Base-by-base conservation (phyloP, 2,797 vertebrate genomes). In the Stomatorhinus walkeri region DNA sequence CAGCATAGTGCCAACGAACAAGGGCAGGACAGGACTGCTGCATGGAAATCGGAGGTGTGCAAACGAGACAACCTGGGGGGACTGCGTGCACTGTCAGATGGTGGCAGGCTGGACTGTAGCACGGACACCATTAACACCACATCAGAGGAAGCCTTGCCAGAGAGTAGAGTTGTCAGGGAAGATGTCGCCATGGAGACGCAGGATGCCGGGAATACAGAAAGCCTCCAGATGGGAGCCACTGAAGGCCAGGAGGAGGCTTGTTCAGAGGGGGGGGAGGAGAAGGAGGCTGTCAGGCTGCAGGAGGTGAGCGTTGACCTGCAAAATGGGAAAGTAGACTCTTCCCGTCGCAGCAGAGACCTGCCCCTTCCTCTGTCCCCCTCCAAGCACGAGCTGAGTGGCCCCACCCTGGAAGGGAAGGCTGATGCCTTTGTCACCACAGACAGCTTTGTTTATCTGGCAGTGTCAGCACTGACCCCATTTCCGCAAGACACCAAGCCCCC, bases 391-490 rank as follows among this genome's bases (percentile, higher is more conserved):
- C 86, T 93, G 85, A 93, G 92, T 90, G 92, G 89, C 89, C 93
- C 92, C 24, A 92, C 95, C 86, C 91, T 95, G 85, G 94, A 95
- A 91, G 95, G 95, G 68, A 91, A 93, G 1, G 49, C 95, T 22
- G 96, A 96, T 92, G 95, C 96, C 2, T 96, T 96, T 22, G 94
- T 95, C 72, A 93, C 95, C 3, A 95, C 95, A 0, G 96, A 96
- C 87, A 96, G 96, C 91, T 96, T 96, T 89, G 95, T 96, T 89
- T 96, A 96, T 92, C 94, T 96, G 5, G 96, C 96, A 0, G 96
- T 96, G 24, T 95, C 96, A 1, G 93, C 94, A n/a, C 90, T 93
- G 72, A 92, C 94, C 1, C 89, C 89, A 19, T 54, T 89, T 81
- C 51, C 83, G 4, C 91, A 90, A 28, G 85, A 48, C 0, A 89